phyloP scores from a whole-genome alignment of 2,797 vertebrate genomes.

The Periophthalmus magnuspinnatus region DNA sequence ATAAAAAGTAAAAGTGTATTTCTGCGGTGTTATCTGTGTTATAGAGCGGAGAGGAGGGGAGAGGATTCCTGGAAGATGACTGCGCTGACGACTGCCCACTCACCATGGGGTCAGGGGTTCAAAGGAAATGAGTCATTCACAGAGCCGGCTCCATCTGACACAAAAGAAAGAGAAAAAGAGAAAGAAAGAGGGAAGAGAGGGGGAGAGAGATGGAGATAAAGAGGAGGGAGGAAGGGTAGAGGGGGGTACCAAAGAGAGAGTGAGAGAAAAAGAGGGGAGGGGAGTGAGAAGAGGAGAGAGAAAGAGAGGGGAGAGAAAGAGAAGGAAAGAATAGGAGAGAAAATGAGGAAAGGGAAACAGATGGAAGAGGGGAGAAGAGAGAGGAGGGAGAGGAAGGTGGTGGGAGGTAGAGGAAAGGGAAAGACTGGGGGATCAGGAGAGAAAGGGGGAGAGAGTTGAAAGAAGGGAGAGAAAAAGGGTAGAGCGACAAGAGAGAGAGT shows the following conservation, averaged over 20 bases:
- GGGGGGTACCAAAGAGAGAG: background rate
- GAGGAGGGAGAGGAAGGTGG: background rate
- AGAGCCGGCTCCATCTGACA: slow-evolving; percentile 3
- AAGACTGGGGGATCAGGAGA: background rate
- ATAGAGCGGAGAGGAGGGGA: background rate
- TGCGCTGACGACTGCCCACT: slow-evolving; percentile 29
- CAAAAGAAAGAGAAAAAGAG: background rate
- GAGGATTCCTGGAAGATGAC: slow-evolving; percentile 67
- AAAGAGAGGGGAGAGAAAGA: background rate
- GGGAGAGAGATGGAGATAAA: background rate
- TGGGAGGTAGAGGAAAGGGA: background rate
- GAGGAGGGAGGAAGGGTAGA: background rate
- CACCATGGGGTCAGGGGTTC: slow-evolving; percentile 40
- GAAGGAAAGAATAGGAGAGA: background rate
- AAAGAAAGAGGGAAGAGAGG: background rate
- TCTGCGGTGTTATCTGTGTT: background rate
- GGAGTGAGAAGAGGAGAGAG: background rate
- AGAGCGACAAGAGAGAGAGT: background rate
- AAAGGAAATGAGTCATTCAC: slow-evolving; percentile 59
- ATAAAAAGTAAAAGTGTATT: background rate
- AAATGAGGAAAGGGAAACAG: background rate
- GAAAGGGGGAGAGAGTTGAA: too few species aligned
- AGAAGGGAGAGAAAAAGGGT: too few species aligned
- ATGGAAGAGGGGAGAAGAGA: background rate
- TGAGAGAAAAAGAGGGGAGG: background rate